phyloP scores from a whole-genome alignment of 2,888 invertebrate species.

The Agrochola circellaris region DNA sequence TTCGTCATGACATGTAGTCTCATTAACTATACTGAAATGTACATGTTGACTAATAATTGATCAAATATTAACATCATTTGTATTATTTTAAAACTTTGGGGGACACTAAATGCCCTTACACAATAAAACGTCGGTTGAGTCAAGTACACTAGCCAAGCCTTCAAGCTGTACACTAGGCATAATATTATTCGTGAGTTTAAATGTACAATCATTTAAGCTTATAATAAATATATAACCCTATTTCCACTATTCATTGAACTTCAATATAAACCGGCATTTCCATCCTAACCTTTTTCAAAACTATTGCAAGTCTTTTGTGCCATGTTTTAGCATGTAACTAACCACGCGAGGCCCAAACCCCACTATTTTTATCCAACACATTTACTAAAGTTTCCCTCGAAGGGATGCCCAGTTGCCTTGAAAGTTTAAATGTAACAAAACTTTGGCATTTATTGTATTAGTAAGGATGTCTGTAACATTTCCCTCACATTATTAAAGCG shows the following conservation, averaged over 20 bases:
- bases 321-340: background rate
- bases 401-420: conserved; percentile 35
- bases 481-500: background rate
- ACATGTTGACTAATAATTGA: background rate
- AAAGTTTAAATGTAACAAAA: conserved; percentile 38
- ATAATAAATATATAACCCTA: background rate
- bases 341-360: conserved; percentile 21
- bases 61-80: background rate
- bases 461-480: conserved; percentile 13
- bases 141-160: no score
- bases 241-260: background rate
- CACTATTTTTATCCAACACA: conserved; percentile 31
- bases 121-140: no score
- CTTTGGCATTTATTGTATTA: conserved; percentile 36
- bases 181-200: background rate
- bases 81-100: background rate
- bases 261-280: background rate
- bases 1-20: background rate
- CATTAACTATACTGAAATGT: background rate
- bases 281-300: background rate
- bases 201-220: no score
- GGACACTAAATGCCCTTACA: no score
- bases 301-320: background rate
- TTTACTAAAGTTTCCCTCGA: conserved; percentile 38
- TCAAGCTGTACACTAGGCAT: background rate